phyloP scores from a whole-genome alignment of 2,797 vertebrate genomes.

The Falco novaeseelandiae region DNA sequence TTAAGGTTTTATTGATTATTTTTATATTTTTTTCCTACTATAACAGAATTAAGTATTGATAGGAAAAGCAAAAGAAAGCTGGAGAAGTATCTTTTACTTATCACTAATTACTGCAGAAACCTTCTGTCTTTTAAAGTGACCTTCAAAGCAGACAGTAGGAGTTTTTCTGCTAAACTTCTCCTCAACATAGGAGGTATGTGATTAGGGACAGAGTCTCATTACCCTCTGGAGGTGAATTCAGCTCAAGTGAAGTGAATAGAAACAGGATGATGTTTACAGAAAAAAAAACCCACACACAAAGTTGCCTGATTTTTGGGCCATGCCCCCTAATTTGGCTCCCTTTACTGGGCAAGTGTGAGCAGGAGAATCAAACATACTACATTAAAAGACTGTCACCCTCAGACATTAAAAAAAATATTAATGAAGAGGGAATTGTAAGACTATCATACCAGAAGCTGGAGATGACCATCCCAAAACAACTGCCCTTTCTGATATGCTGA shows the following conservation, averaged over 20 bases:
- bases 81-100: background rate
- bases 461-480: background rate
- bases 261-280: background rate
- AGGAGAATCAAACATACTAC: background rate
- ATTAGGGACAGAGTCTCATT: background rate
- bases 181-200: background rate
- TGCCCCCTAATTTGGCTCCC: background rate
- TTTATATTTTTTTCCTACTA: background rate
- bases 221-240: background rate
- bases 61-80: constrained; percentile 19
- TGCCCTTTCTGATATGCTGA: background rate
- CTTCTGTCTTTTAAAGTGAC: background rate
- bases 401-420: background rate
- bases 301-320: background rate
- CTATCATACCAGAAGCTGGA: background rate
- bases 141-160: background rate
- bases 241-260: background rate
- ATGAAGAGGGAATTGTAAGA: background rate
- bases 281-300: background rate
- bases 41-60: background rate
- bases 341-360: background rate
- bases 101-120: background rate
- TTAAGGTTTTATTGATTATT: constrained; percentile 47
- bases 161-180: background rate
- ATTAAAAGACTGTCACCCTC: background rate